Base-by-base conservation (phyloP, 2,888 invertebrate genomes). In the Pterobdella sp. region DNA sequence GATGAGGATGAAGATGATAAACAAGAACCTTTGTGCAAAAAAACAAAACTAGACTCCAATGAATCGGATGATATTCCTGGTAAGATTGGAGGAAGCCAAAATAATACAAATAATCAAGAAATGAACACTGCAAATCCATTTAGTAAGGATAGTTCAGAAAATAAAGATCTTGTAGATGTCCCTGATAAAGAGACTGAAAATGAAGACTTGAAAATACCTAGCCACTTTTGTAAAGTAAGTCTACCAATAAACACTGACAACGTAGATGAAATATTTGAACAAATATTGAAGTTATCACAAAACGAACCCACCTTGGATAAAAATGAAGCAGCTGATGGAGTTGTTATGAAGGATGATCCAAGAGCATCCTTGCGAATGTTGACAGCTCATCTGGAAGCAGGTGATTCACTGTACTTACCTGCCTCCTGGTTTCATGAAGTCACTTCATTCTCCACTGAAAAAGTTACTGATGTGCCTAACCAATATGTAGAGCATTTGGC, bases 381-480 rank as follows among this genome's bases (percentile, higher is more conserved):
- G 29, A 36, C 73, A 4, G 31, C 36, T 18, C 37, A 66, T 31
- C 10, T 75, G 29, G 35, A 63, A 10, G 66, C 73, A 1, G 75
- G 75, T 3, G 74, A 75, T 7, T 65, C 73, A 68, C 70, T 75
- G 1, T 75, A 75, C 67, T 56, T 75, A 22, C 75, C 75, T 0
- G 75, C 75, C 1, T 74, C 74, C 22, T 75, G 75, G 75, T 75
- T 74, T 52, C 75, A 75, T 65, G 75, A 75, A 64, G 75, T 75
- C 35, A 73, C 75, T 1, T 75, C 75, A n/a, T 75, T 70, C 26
- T 66, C 75, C 18, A 29, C 18, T 0, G 67, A 72, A 29, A 31
- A 36, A 22, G 37, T n/a, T 14, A 35, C 4, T 4, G 67, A 67
- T 67, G 22, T 10, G 18, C 29, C 36, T 2, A 1, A 35, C 29